Percentiles rank a stretch among this genome's conserved stretches.
These are phyloP conservation scores for Oryzias curvinotus DNA, from an alignment of 2,113 vertebrate genomes.

Conservation along the genomic window DNA sequence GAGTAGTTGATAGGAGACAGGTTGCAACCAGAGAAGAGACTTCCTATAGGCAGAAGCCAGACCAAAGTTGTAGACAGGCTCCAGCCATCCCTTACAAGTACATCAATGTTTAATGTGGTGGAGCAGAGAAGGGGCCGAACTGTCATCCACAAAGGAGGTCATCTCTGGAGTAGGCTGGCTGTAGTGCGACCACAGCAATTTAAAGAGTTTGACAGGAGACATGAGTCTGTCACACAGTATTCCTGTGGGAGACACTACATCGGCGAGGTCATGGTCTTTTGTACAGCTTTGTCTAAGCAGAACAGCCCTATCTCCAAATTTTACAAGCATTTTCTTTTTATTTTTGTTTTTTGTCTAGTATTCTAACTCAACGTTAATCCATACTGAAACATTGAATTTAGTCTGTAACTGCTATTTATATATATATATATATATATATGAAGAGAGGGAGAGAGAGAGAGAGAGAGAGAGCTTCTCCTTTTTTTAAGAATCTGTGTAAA, in stretches of 20 bases:
- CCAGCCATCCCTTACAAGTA: constrained; percentile 63
- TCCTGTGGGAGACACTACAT: constrained; percentile 7
- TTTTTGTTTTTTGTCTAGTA: neutral
- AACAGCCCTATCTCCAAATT: neutral
- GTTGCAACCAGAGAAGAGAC: constrained; percentile 47
- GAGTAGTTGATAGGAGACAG: constrained; percentile 44
- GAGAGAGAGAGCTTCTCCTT: no score
- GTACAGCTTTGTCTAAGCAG: constrained; percentile 10
- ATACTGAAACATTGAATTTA: no score
- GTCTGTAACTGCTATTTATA: no score
- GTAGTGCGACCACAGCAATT: constrained; percentile 36
- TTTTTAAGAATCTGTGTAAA: no score
- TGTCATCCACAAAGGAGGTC: constrained; percentile 61
- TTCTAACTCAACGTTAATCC: neutral
- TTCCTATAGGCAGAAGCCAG: constrained; percentile 53
- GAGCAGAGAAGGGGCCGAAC: constrained; percentile 45
- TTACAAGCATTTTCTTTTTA: no score
- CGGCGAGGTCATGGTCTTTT: constrained; percentile 13
- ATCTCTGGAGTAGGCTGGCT: constrained; percentile 44
- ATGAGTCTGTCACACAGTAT: constrained; percentile 44
- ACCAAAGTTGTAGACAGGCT: constrained; percentile 66
- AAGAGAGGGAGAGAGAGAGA: no score
- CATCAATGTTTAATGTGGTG: constrained; percentile 75
- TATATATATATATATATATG: no score
- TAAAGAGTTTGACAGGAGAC: constrained; percentile 49